A percentile compares a stretch with the other conserved stretches of the same genome.
These are phyloP conservation scores for Spodoptera picta DNA, from an alignment of 2,888 invertebrate species.

Conservation along the genomic window DNA sequence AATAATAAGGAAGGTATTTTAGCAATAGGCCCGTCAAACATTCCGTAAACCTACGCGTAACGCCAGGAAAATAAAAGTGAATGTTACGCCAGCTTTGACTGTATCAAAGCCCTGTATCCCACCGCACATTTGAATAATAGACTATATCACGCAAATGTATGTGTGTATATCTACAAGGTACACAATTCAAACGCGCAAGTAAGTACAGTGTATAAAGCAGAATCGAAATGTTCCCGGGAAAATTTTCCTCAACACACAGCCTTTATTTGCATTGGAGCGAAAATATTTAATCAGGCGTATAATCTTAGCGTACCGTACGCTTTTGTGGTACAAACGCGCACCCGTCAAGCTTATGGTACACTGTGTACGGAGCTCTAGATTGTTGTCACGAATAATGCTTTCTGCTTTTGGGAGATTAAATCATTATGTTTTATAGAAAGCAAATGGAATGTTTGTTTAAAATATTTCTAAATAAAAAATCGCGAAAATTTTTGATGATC, in stretches of 20 bases:
- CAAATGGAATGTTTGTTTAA: background rate
- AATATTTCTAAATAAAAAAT: background rate
- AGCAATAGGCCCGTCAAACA: background rate
- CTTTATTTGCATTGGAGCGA: slow-evolving; percentile 86
- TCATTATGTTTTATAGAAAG: slow-evolving; percentile 8
- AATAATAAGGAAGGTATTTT: too few species aligned
- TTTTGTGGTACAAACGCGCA: slow-evolving; percentile 77
- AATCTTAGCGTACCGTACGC: slow-evolving; percentile 82
- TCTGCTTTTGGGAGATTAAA: slow-evolving; percentile 4
- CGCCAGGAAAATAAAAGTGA: slow-evolving; percentile 37
- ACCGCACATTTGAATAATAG: slow-evolving; percentile 43
- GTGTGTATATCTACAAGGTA: slow-evolving; percentile 24
- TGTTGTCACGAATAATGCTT: slow-evolving; percentile 6
- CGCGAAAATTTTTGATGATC: background rate
- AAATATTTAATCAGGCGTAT: slow-evolving; percentile 88
- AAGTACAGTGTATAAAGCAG: slow-evolving; percentile 62
- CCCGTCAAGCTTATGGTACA: slow-evolving; percentile 61
- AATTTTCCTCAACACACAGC: slow-evolving; percentile 71
- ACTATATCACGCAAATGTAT: slow-evolving; percentile 26
- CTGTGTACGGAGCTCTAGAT: slow-evolving; percentile 32
- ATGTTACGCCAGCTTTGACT: slow-evolving; percentile 34
- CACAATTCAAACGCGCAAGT: slow-evolving; percentile 61
- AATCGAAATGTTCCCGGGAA: slow-evolving; percentile 72
- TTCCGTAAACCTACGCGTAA: slow-evolving; percentile 23
- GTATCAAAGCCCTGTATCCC: too few species aligned